Evolutionary conservation across 92 coral and sea anemone genomes (phyloP), one percentile per base, ranked within the genome.

Genomic region (Hydrozoanthus gracilis): DNA sequence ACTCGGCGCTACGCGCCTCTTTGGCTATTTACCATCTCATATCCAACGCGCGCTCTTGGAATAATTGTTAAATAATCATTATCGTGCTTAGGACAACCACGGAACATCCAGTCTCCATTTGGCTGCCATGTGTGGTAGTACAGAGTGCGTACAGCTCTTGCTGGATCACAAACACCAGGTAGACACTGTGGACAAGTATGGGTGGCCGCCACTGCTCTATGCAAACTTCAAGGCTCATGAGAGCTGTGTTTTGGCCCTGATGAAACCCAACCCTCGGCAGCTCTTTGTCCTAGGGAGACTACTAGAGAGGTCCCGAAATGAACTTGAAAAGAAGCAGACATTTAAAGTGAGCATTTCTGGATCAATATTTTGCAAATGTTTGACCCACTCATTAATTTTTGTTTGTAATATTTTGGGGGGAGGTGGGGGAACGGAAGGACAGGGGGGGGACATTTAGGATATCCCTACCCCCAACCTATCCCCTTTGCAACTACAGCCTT

Each of bases 121-220:
- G 15, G 99, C 99, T 58, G 95, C 99, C n/a, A 92, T 93, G 90
- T 92, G 96, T 9, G 99, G 99, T 18, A 91, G 93, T 68, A 93
- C 98, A 1, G 66, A 86, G 18, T 93, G 98, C 71, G 96, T 96
- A 3, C 88, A 95, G 66, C 83, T 95, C 45, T 84, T 96, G 61
- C 84, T 96, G 27, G 88, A 89, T 54, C 70, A 78, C 90, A 92
- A 93, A 61, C 99, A 96, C 58, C 86, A 89, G 83, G 98, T 96
- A 65, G 99, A 96, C 88, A 95, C 98, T 69, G 87, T 96, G 4
- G 99, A 96, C 91, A 90, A 83, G 45, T 95, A 76, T 89, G 99
- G 99, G 3, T 96, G 99, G 99, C 99, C 99, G 5, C 99, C 99
- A 16, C 88, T 96, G 11, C 92, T 96, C 7, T 96, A 96, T 90